phyloP scores from a whole-genome alignment of 2,797 vertebrate species.

The Chelidonichthys spinosus region DNA sequence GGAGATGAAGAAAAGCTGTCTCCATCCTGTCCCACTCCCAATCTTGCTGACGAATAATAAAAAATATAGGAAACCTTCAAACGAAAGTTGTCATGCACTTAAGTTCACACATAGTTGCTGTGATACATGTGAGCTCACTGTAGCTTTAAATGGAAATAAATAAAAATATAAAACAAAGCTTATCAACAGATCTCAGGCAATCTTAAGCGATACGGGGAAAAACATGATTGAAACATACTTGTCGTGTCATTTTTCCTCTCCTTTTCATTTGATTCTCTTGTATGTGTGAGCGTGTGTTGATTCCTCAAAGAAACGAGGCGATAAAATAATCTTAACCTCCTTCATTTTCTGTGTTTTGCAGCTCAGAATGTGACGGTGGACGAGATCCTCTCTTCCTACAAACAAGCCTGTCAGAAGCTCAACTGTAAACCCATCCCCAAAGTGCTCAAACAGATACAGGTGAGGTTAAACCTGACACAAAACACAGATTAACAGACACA shows the following conservation, averaged over 20 bases:
- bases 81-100: neutral
- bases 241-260: neutral
- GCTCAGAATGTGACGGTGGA: constrained; percentile 95
- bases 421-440: constrained; percentile 94
- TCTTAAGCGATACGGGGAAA: neutral
- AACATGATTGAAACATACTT: neutral
- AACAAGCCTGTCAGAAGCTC: constrained; percentile 94
- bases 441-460: constrained; percentile 95
- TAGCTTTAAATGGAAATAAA: neutral
- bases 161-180: neutral
- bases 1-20: neutral
- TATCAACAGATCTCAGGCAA: neutral
- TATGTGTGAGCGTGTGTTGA: neutral
- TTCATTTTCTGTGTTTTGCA: constrained; percentile 71
- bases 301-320: constrained; percentile 8
- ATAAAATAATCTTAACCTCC: constrained; percentile 44
- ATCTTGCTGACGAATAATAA: neutral
- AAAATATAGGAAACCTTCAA: neutral
- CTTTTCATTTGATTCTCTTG: neutral
- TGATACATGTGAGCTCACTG: neutral
- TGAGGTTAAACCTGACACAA: constrained; percentile 61
- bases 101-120: neutral
- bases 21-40: neutral
- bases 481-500: neutral
- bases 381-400: constrained; percentile 91